Percentiles rank a stretch among this genome's conserved stretches.
Conservation (phyloP, 2,888 invertebrate species). For the Galeopsomyia nigrocyanea region DNA sequence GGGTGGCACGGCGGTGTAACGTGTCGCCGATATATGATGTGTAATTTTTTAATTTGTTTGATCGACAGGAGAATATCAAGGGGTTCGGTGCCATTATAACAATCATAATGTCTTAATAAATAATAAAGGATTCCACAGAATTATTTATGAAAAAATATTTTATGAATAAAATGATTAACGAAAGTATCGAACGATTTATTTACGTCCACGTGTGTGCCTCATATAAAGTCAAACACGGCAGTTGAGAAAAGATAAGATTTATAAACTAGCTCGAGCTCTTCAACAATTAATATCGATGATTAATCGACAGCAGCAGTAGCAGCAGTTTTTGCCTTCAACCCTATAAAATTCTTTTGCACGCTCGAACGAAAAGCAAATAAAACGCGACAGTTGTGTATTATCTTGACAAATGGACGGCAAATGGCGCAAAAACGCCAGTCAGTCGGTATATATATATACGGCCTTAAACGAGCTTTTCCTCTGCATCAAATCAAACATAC, state of each 20-base stretch:
- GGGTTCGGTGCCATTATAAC: too few relatives aligned
- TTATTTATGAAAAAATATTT: too few relatives aligned
- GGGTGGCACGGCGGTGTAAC: not conserved
- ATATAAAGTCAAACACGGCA: too few relatives aligned
- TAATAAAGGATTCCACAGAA: too few relatives aligned
- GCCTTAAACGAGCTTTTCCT: not conserved
- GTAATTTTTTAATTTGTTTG: too few relatives aligned
- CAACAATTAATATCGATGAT: not conserved
- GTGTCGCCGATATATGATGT: too few relatives aligned
- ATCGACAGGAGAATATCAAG: too few relatives aligned
- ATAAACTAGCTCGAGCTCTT: not conserved
- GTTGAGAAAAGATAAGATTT: not conserved
- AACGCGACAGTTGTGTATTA: constrained; percentile 38
- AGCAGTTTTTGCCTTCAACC: not conserved
- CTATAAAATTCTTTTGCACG: constrained; percentile 9
- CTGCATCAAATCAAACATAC: constrained; percentile 28
- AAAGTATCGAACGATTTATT: too few relatives aligned
- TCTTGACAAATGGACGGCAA: constrained; percentile 35
- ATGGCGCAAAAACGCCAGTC: constrained; percentile 12
- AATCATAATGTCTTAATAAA: too few relatives aligned
- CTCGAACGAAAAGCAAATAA: constrained; percentile 13
- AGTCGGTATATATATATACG: not conserved
- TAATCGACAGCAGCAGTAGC: too few relatives aligned
- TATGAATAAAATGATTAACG: too few relatives aligned
- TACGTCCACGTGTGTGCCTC: too few relatives aligned